Evolutionary conservation across 2,888 invertebrate genomes (phyloP), one percentile per base, ranked within the genome.

Genomic region (Anticlea derivata): DNA sequence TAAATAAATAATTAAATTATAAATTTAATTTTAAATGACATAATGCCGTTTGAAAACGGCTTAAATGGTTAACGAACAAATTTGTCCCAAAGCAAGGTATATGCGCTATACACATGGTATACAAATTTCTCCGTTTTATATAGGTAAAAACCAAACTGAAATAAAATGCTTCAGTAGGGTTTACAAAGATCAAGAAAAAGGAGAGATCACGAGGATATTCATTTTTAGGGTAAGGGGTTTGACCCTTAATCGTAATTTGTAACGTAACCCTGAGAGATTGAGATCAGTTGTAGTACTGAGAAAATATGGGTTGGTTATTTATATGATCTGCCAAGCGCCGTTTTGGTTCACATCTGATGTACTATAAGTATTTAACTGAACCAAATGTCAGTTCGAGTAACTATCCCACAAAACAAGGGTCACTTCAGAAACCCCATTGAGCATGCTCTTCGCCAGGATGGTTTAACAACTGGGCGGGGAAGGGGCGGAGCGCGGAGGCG

Each of bases 391-490:
- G 2, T 17, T 17, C 17, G 4, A 17, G 2, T 4, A 10, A 37
- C 22, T 12, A 35, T 17, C 4, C 13, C 1, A n/a, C n/a, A 43
- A 38, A 43, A 43, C 43, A 43, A 50, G 12, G 5, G 49, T 26
- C 10, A 38, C 31, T 43, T 41, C 24, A 50, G 12, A 43, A 35
- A 43, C n/a, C 40, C 23, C 29, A 49, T 30, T 35, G 41, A 43
- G 5, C 12, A 48, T 3, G 8, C 17, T 33, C 38, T 34, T 13
- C 29, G n/a, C 26, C 30, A 35, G 57, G 55, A 55, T 59, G 46
- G 49, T 59, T 60, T 61, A 45, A 53, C 52, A 57, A 57, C 47
- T 50, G 48, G 46, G 58, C 34, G 47, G 48, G 53, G 50, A 44
- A 26, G 50, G 57, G 60, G 53, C 49, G 46, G 33, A 50, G 20